Conservation (phyloP, 2,888 invertebrate genomes). For the Taphrorychus bicolor region DNA sequence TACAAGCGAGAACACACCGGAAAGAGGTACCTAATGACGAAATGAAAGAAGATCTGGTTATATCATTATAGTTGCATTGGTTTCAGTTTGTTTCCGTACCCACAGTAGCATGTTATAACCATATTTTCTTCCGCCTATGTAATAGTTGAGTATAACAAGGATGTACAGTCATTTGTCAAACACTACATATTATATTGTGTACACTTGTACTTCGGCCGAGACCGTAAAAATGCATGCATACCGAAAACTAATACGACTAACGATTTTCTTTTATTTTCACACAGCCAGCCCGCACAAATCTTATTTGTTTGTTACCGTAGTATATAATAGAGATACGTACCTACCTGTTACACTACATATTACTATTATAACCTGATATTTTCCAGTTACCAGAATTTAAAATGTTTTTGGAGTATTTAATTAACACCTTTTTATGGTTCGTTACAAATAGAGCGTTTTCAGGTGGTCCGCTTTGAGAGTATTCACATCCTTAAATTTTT, state of each 20-base stretch:
- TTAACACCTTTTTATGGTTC: too few relatives aligned
- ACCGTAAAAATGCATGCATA: constrained; percentile 40
- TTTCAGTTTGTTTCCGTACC: constrained; percentile 14
- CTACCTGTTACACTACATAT: not conserved
- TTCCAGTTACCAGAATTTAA: not conserved
- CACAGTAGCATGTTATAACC: constrained; percentile 38
- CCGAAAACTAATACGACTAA: constrained; percentile 11
- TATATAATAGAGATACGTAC: not conserved
- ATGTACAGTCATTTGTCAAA: constrained; percentile 6
- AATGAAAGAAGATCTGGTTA: constrained; percentile 45
- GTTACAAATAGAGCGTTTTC: too few relatives aligned
- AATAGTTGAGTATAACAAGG: not conserved
- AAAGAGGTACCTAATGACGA: constrained; percentile 82
- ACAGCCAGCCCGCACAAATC: constrained; percentile 47
- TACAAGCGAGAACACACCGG: constrained; percentile 99
- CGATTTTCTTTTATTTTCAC: constrained; percentile 32
- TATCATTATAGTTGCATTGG: constrained; percentile 18
- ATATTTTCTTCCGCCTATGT: constrained; percentile 42
- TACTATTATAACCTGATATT: constrained; percentile 23
- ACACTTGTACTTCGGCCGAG: constrained; percentile 48
- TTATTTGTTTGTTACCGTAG: constrained; percentile 24
- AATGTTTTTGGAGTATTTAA: not conserved
- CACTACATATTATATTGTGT: constrained; percentile 2
- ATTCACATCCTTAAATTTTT: too few relatives aligned
- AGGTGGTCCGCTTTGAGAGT: too few relatives aligned